Percentiles rank a stretch among this genome's conserved stretches.
phyloP scores from a whole-genome alignment of 2,113 vertebrate species.

The Aepyceros melampus region DNA sequence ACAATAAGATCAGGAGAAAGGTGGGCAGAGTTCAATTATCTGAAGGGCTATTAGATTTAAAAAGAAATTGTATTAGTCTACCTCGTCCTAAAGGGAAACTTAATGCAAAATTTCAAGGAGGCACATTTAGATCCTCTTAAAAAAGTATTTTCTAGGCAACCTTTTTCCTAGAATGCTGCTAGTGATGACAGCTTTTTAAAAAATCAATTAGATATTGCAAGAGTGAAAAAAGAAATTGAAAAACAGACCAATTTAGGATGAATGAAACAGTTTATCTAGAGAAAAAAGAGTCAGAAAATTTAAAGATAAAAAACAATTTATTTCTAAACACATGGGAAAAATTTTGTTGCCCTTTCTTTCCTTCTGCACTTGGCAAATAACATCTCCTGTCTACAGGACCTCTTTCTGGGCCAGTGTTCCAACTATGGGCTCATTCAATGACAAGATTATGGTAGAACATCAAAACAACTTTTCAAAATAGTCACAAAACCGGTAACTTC shows the following conservation, averaged over 20 bases:
- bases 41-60: background rate
- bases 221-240: background rate
- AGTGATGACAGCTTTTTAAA: background rate
- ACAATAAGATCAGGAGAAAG: background rate
- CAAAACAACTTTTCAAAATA: slow-evolving; percentile 16
- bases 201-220: background rate
- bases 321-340: background rate
- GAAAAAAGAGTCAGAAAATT: background rate
- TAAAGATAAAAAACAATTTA: background rate
- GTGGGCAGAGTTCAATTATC: background rate
- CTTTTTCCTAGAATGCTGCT: background rate
- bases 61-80: background rate
- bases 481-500: background rate
- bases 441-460: background rate
- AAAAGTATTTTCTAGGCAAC: background rate
- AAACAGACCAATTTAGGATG: background rate
- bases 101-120: background rate
- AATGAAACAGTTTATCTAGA: background rate
- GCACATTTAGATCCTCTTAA: background rate
- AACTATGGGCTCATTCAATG: background rate
- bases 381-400: background rate
- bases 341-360: background rate
- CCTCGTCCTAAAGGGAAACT: background rate
- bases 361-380: background rate
- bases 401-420: background rate